Evolutionary conservation across 2,113 vertebrate genomes (phyloP), one percentile per base, ranked within the genome.

Genomic region (Eidolon helvum): DNA sequence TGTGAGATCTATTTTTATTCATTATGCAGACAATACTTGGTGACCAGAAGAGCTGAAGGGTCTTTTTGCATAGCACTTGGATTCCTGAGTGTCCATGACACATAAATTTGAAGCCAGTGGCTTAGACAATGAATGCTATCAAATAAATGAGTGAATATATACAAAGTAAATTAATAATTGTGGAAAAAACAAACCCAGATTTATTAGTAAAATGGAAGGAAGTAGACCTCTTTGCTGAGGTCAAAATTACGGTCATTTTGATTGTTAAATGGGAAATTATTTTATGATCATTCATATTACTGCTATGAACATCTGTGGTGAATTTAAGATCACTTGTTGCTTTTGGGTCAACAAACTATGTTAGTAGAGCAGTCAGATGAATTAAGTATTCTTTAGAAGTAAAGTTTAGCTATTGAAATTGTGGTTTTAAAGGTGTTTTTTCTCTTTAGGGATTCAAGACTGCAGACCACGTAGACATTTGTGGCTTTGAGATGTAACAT

Each of bases 211-310:
- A 80, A 80, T 10, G 45, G 5, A 63, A 53, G 28, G 90, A 96
- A 86, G 24, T 57, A 45, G 10, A 18, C 3, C 38, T 80, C 15
- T 86, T 92, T 86, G 19, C 71, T 91, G 48, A 92, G 33, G 53
- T 28, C 75, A 22, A 28, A 87, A 94, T 93, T 83, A 53, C 5
- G 78, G 75, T 93, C 83, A 90, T 50, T 96, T 97, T 57, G 68
- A 11, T 87, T 88, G 53, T 38, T 30, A 91, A 83, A 55, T 48
- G 21, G 10, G 43, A 87, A 69, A 84, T 84, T 84, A 57, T 91
- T 96, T 92, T 68, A 16, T 74, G n/a, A 85, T 79, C 45, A 87
- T 92, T 95, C 50, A 80, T 90, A 35, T 71, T 66, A 84, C 1
- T 88, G 19, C 74, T 55, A 35, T 75, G 69, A 92, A 87, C 33